These are phyloP conservation scores for Acanthaster planci DNA, from an alignment of 35 echinoderm and acorn worm species.

Conservation along the genomic window DNA sequence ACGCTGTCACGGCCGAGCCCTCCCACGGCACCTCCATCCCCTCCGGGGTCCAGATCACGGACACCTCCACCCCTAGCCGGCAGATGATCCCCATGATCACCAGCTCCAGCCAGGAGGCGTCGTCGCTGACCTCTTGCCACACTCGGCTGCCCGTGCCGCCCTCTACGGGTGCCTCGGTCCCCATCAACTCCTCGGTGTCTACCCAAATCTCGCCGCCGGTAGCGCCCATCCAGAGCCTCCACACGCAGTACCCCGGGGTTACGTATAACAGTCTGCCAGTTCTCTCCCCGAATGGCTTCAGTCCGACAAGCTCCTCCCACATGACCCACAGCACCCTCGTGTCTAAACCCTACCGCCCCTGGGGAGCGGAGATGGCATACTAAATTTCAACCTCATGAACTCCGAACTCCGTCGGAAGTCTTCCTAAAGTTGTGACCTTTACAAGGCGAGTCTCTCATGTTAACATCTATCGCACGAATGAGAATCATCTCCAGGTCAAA, in stretches of 20 bases:
- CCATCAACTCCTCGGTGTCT: constrained; percentile 58
- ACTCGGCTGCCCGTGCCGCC: constrained; percentile 66
- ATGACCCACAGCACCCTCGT: constrained; percentile 75
- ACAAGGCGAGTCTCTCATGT: too few relatives aligned
- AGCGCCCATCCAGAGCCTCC: constrained; percentile 62
- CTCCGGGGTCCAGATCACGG: constrained; percentile 17
- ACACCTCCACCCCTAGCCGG: constrained; percentile 24
- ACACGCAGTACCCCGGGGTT: constrained; percentile 83
- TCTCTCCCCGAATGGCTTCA: constrained; percentile 96
- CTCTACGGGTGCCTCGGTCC: constrained; percentile 54
- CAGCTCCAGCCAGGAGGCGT: constrained; percentile 75
- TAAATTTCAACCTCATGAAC: background rate
- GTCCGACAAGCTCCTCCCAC: constrained; percentile 73
- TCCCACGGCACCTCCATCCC: constrained; percentile 48
- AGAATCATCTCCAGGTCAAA: too few relatives aligned
- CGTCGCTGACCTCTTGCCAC: constrained; percentile 69
- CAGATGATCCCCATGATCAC: constrained; percentile 97
- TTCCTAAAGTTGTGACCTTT: background rate
- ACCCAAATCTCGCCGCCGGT: constrained; percentile 67
- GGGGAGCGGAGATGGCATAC: constrained; percentile 97
- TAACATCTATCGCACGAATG: too few relatives aligned
- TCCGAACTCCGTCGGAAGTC: constrained; percentile 1
- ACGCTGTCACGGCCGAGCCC: constrained; percentile 61
- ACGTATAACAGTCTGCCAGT: constrained; percentile 88
- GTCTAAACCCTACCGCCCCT: constrained; percentile 93